These are phyloP conservation scores for Physocephala rufipes DNA, from an alignment of 2,888 invertebrate genomes.

Conservation along the genomic window DNA sequence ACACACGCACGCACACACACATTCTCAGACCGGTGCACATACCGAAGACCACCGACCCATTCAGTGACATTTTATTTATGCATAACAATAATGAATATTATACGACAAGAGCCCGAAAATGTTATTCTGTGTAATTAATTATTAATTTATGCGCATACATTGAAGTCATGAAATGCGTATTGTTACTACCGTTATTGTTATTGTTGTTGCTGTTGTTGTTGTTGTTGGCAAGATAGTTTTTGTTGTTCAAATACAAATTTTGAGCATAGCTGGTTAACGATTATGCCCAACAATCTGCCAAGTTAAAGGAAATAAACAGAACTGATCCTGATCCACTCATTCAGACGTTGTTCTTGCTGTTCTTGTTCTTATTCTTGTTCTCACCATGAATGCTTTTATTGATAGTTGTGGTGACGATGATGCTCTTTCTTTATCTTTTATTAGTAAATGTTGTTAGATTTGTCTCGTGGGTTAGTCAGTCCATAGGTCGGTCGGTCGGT, in stretches of 20 bases:
- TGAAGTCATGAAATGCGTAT: slow-evolving; percentile 54
- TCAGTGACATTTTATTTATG: slow-evolving; percentile 57
- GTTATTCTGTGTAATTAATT: slow-evolving; percentile 64
- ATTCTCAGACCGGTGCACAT: no score
- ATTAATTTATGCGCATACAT: slow-evolving; percentile 64
- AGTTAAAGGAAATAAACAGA: no score
- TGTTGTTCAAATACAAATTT: slow-evolving; percentile 22
- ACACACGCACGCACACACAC: slow-evolving; percentile 20
- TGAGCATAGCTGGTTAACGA: slow-evolving; percentile 3
- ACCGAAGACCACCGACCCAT: slow-evolving; percentile 9
- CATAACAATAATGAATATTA: slow-evolving; percentile 65
- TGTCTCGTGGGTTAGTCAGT: no score
- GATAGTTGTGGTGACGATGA: slow-evolving; percentile 35
- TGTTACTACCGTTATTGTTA: slow-evolving; percentile 25
- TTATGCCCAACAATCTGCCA: neutral
- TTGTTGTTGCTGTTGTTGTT: slow-evolving; percentile 40
- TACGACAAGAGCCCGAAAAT: slow-evolving; percentile 60
- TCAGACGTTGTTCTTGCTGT: slow-evolving; percentile 14
- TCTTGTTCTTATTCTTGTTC: no score
- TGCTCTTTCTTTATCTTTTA: slow-evolving; percentile 41
- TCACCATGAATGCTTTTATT: slow-evolving; percentile 29
- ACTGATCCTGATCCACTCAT: no score
- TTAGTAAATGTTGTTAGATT: slow-evolving; percentile 24
- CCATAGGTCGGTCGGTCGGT: neutral
- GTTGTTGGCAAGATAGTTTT: slow-evolving; percentile 54